phyloP scores from a whole-genome alignment of 2,888 invertebrate species.

The Rhyacophila evoluta region DNA sequence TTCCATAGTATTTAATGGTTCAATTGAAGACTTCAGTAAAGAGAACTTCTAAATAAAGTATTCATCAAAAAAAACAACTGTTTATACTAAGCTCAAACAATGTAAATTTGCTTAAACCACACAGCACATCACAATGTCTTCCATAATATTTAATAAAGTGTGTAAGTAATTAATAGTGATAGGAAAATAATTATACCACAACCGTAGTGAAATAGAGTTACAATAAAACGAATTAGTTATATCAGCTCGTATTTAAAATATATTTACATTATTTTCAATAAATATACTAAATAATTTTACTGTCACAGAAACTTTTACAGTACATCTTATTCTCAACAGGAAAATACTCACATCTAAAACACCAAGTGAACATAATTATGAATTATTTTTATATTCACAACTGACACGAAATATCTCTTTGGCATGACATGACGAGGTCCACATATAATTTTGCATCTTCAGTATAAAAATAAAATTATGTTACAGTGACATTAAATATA shows the following conservation, averaged over 20 bases:
- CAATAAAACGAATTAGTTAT: background rate
- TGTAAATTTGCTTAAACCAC: background rate
- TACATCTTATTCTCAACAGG: too few species aligned
- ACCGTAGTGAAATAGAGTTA: background rate
- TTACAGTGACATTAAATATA: too few species aligned
- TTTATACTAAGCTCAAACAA: constrained; percentile 25
- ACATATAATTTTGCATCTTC: too few species aligned
- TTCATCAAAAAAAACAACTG: background rate
- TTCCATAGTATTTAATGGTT: constrained; percentile 1
- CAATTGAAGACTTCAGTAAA: constrained; percentile 9
- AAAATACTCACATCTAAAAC: too few species aligned
- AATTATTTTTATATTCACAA: too few species aligned
- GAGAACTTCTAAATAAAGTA: constrained; percentile 17
- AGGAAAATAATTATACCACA: background rate
- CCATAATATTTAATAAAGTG: constrained; percentile 28
- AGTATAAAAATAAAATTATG: too few species aligned
- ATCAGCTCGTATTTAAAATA: background rate
- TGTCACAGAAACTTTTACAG: background rate
- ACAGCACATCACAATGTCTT: constrained; percentile 43
- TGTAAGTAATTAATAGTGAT: background rate
- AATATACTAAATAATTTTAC: background rate
- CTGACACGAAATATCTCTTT: too few species aligned
- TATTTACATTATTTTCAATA: background rate
- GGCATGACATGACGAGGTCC: too few species aligned
- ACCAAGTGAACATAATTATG: too few species aligned